Evolutionary conservation across 2,888 invertebrate genomes (phyloP).

Genomic region (Euclidia mi): DNA sequence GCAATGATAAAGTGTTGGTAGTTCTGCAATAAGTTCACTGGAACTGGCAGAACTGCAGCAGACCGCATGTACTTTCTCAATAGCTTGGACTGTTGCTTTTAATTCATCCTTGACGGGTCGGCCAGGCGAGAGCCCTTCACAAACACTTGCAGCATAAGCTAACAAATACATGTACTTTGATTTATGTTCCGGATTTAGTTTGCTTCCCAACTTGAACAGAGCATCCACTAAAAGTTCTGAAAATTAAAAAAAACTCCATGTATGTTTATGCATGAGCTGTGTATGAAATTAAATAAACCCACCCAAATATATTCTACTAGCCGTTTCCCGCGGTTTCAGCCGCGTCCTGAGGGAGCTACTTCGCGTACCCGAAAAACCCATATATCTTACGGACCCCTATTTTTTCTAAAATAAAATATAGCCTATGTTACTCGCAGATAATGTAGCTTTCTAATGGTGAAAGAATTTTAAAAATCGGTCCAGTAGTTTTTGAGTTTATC

Average conservation of each 20-base stretch:
- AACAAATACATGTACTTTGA: constrained; percentile 98
- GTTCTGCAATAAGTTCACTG: constrained; percentile 97
- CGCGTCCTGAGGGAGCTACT: too few species aligned
- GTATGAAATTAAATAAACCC: too few species aligned
- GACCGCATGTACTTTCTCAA: constrained; percentile 97
- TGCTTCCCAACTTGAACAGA: constrained; percentile 97
- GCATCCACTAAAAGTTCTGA: constrained; percentile 97
- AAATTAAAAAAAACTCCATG: constrained; percentile 44
- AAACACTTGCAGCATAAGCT: constrained; percentile 98
- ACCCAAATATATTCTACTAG: too few species aligned
- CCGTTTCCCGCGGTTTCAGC: too few species aligned
- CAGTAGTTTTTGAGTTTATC: too few species aligned
- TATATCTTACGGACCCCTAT: too few species aligned
- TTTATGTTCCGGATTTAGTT: constrained; percentile 98
- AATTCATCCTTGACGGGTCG: constrained; percentile 97
- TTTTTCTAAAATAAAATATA: too few species aligned
- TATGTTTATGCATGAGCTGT: too few species aligned
- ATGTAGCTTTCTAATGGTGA: too few species aligned
- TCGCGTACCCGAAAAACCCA: too few species aligned
- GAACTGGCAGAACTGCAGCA: constrained; percentile 97
- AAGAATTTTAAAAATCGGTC: too few species aligned
- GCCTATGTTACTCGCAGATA: too few species aligned
- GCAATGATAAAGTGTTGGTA: constrained; percentile 97
- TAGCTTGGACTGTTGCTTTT: constrained; percentile 96
- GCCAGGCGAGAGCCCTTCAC: constrained; percentile 92